Conservation (phyloP, 2,797 vertebrate genomes). For the Neosilurus mollespiculum region DNA sequence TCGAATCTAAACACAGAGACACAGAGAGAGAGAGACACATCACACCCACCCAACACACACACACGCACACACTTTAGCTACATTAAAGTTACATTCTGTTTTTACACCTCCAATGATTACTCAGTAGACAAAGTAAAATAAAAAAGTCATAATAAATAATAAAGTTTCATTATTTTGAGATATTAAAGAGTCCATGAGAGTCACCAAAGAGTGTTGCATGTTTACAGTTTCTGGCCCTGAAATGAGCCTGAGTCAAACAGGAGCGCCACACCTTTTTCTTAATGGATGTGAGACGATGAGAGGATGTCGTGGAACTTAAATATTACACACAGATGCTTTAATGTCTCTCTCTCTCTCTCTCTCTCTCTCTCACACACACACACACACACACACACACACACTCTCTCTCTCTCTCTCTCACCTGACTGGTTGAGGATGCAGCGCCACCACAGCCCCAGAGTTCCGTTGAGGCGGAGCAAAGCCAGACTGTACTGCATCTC, state of each 20-base stretch:
- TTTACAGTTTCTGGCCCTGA: background rate
- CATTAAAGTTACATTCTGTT: background rate
- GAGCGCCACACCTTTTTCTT: background rate
- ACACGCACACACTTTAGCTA: background rate
- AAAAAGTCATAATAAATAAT: background rate
- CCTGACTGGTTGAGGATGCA: constrained; percentile 75
- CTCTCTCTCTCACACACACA: background rate
- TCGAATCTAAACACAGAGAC: constrained; percentile 61
- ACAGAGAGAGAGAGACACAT: background rate
- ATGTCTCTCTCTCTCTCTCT: background rate
- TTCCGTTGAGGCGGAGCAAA: constrained; percentile 85
- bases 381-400: too few relatives aligned
- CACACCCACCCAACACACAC: background rate
- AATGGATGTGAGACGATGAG: too few relatives aligned
- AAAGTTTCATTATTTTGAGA: background rate
- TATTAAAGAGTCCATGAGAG: background rate
- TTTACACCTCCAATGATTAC: background rate
- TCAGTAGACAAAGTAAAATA: background rate
- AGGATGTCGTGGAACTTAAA: background rate
- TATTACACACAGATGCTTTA: background rate
- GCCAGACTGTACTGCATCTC: constrained; percentile 79
- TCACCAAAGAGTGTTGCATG: background rate
- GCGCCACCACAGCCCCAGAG: constrained; percentile 89
- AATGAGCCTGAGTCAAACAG: background rate
- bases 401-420: too few relatives aligned